A percentile compares a stretch with the other conserved stretches of the same genome.
These are phyloP conservation scores for Cavia aperea DNA, from an alignment of 2,113 vertebrate genomes.

Conservation along the genomic window DNA sequence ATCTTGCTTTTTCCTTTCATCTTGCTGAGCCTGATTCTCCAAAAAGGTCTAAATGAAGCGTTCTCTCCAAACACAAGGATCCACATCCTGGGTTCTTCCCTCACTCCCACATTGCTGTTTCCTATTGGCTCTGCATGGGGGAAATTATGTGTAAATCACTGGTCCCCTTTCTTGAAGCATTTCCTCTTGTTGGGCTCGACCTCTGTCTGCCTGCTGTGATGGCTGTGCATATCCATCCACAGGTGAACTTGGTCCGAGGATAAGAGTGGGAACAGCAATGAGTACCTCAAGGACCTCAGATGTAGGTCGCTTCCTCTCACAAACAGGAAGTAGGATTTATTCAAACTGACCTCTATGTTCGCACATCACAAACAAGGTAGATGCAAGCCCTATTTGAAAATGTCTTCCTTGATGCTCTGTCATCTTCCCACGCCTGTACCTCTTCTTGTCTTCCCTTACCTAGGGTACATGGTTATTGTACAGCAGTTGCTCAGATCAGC, in stretches of 20 bases:
- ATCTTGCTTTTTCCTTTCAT: neutral
- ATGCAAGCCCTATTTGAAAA: neutral
- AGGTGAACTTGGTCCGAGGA: neutral
- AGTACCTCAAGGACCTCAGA: no score
- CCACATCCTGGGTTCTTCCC: neutral
- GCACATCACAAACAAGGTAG: neutral
- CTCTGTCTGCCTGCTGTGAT: neutral
- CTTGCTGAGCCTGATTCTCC: neutral
- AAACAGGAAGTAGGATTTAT: neutral
- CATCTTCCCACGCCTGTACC: neutral
- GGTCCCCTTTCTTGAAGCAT: neutral
- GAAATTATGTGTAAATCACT: neutral
- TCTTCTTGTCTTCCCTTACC: neutral
- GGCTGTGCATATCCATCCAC: neutral
- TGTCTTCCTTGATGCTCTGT: neutral
- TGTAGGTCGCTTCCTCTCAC: neutral
- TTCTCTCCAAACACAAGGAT: neutral
- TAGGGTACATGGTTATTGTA: neutral
- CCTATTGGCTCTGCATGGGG: neutral
- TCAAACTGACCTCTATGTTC: fast-evolving
- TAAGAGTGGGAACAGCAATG: neutral
- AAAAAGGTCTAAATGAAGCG: neutral
- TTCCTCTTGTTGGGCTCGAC: neutral
- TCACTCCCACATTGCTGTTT: neutral
- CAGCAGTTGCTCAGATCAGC: neutral